Base-by-base conservation (phyloP, 2,888 invertebrate species). In the Brachyopa scutellaris region DNA sequence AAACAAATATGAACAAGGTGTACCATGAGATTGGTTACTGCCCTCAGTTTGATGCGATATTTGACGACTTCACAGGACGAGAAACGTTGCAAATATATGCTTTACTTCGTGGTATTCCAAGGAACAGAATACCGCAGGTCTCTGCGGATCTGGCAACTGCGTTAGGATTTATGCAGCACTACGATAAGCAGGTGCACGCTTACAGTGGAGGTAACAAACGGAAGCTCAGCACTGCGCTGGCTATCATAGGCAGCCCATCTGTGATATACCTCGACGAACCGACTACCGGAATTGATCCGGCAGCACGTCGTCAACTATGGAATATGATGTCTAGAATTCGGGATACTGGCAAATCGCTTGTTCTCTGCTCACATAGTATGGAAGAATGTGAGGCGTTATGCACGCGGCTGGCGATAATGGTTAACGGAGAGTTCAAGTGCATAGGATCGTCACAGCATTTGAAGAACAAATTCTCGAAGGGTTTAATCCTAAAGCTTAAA, bases 321-420 rank as follows among this genome's bases (percentile, higher is more conserved):
- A 92, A 95, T 85, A 94, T 94, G 9, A 92, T 96, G 26, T 92
- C 93, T 82, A 92, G 93, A 70, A 93, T 95, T 38, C 92, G 95
- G 49, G 93, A 94, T 69, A 91, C 93, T 2, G 96, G 96, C 0
- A 93, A 93, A 87, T 94, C 95, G 70, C 93, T 97, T 62, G 92
- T 97, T 74, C 92, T 97, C 73, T 97, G 97, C 11, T 96, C 96
- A 45, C 95, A 96, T 91, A 95, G 95, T 88, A 96, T 96, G 95
- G 95, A 95, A 89, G 96, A 96, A 90, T 96, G 96, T 90, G 96
- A 96, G 91, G 95, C 95, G 29, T 91, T 96, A 36, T 96, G 96
- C 89, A 94, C 95, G 1, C 92, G 96, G 5, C 90, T 96, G 85
- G 95, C 95, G 33, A 94, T 96, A 77, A 96, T 96, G 96, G 96